Percentiles rank a stretch among this genome's conserved stretches.
Conservation (phyloP, 2,797 vertebrate species). For the Poeciliopsis turneri region DNA sequence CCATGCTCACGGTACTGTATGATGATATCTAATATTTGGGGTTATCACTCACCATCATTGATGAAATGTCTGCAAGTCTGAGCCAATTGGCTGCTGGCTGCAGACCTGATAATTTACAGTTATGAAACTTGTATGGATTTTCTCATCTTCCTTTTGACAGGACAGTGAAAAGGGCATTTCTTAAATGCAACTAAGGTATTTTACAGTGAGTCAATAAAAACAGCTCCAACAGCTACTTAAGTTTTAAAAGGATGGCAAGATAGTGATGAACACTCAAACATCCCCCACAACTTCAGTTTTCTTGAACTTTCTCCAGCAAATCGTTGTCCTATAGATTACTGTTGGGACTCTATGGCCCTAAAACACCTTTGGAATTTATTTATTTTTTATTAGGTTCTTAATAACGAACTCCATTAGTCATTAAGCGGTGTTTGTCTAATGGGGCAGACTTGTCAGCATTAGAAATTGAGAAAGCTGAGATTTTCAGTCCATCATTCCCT, state of each 20-base stretch:
- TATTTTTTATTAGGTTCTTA: not conserved
- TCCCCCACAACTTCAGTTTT: not conserved
- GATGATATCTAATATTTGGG: not conserved
- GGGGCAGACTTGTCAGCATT: not conserved
- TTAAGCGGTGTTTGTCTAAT: not conserved
- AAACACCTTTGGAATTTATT: not conserved
- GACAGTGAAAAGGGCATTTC: slow-evolving; percentile 11
- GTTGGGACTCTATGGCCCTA: slow-evolving; percentile 1
- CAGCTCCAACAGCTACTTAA: slow-evolving; percentile 7
- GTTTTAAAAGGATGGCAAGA: slow-evolving; percentile 11
- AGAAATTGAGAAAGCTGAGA: not conserved
- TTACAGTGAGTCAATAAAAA: slow-evolving; percentile 20
- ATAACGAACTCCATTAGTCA: slow-evolving; percentile 18
- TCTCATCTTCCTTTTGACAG: slow-evolving; percentile 3
- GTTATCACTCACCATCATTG: not conserved
- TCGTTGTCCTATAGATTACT: not conserved
- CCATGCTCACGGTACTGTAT: not conserved
- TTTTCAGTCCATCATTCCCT: not conserved
- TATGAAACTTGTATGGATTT: slow-evolving; percentile 4
- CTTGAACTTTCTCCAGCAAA: not conserved
- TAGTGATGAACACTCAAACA: not conserved
- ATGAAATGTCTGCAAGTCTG: slow-evolving; percentile 3
- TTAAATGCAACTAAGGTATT: slow-evolving; percentile 19
- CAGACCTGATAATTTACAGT: slow-evolving; percentile 1
- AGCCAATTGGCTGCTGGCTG: slow-evolving; percentile 12